Base-by-base conservation (phyloP, 1,140 invertebrate species). In the Penaeus vannamei region DNA sequence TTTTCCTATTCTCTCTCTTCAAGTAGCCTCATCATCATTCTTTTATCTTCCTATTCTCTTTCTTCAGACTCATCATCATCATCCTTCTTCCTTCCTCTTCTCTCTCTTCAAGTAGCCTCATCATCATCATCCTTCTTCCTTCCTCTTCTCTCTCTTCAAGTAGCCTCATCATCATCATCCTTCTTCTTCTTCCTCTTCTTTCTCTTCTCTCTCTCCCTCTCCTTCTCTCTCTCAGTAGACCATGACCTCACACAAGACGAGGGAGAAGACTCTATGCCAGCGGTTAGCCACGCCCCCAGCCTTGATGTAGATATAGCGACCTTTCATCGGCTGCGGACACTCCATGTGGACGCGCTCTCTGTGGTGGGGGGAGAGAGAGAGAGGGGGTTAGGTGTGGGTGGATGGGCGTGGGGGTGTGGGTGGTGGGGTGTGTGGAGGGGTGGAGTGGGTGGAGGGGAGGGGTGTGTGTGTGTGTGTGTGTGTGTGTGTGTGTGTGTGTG, bases 211-310 rank as follows among this genome's bases (percentile, higher is more conserved):
- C n/a, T 79, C 69, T 59, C 46, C 32, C 32, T 22, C 69, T 62
- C 32, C 59, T 77, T 59, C 32, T 29, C 46, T 26, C 17, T 26
- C 81, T 92, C 89, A 93, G 89, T 94, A 95, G n/a, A 94, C 93
- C 92, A 93, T 93, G 20, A 95, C 94, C 92, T 95, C 94, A 91
- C 94, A 95, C 19, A 95, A 91, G 32, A 95, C 93, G 62, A 94
- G 93, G 64, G 93, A 94, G 92, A 94, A 95, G 8, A 94, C 91
- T 87, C 93, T 92, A 85, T 93, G 93, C 93, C 94, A 94, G 62
- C 94, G 92, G 91, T 94, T 93, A n/a, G 93, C 92, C 5, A 93
- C 92, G n/a, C 94, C 94, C 88, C 93, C 93, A 1, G 94, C 94
- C 91, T 94, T 93, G 46, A 95, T 93, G 87, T 94, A 94, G 23